Conservation (phyloP, 2,797 vertebrate genomes). For the Spea hammondii region DNA sequence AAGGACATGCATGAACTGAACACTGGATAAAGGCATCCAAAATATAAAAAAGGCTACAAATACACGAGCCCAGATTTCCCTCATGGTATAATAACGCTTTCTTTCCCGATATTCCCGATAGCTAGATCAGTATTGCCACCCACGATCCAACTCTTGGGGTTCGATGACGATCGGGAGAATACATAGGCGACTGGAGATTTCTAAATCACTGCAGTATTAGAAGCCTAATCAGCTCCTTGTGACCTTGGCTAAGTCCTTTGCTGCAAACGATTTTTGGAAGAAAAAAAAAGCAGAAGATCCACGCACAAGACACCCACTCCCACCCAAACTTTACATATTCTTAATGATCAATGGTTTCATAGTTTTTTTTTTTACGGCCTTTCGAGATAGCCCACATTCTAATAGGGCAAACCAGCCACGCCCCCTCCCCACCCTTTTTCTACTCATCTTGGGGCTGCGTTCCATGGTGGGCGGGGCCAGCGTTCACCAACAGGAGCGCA, state of each 20-base stretch:
- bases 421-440: slow-evolving; percentile 2
- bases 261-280: neutral
- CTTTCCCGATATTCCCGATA: no score
- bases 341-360: slow-evolving; percentile 12
- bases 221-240: neutral
- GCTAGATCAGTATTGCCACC: no score
- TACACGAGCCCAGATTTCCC: no score
- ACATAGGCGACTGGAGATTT: neutral
- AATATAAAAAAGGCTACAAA: no score
- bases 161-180: no score
- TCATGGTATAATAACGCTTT: no score
- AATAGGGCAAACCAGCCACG: slow-evolving; percentile 9
- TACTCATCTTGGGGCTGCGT: slow-evolving; percentile 2
- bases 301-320: neutral
- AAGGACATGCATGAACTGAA: no score
- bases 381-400: neutral
- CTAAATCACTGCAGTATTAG: neutral
- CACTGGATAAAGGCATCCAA: no score
- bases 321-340: neutral
- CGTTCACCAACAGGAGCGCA: neutral
- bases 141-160: no score
- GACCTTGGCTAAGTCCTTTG: slow-evolving; percentile 45
- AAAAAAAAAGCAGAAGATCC: neutral
- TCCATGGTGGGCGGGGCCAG: slow-evolving; percentile 20
- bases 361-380: neutral